These are phyloP conservation scores for Onchidella celtica DNA, from an alignment of 2,888 invertebrate genomes.

Conservation along the genomic window DNA sequence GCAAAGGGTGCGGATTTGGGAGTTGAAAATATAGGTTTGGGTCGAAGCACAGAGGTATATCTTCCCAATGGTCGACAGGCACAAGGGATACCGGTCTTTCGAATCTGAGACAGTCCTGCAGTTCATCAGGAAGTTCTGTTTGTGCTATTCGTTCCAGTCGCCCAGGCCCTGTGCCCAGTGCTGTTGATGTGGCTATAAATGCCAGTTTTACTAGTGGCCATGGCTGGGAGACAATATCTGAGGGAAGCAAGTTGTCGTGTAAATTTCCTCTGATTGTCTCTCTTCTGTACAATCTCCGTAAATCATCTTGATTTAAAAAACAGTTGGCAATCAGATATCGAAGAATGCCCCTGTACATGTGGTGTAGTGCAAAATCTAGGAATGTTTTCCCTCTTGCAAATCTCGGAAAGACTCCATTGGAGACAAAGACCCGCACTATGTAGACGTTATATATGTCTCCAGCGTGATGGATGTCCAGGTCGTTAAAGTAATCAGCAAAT, in stretches of 20 bases:
- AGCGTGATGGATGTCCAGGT: too few species aligned
- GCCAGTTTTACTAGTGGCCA: slow-evolving; percentile 10
- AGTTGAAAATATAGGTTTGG: neutral
- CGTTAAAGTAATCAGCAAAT: too few species aligned
- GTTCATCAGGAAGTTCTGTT: neutral
- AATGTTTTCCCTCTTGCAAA: too few species aligned
- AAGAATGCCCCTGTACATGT: too few species aligned
- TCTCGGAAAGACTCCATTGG: too few species aligned
- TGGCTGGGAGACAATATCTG: neutral
- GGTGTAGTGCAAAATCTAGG: too few species aligned
- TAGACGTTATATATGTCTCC: too few species aligned
- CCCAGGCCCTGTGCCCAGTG: slow-evolving; percentile 2
- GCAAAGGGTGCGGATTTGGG: neutral
- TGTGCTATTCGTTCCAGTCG: neutral
- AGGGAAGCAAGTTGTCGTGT: neutral
- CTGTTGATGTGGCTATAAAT: neutral
- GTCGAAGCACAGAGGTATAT: slow-evolving; percentile 18
- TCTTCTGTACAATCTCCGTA: too few species aligned
- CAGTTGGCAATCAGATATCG: too few species aligned
- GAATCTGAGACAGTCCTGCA: slow-evolving; percentile 15
- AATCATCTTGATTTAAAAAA: too few species aligned
- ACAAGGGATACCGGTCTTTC: neutral
- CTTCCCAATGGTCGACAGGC: slow-evolving; percentile 8
- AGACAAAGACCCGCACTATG: too few species aligned
- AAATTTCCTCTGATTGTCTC: too few species aligned